Evolutionary conservation across 1,140 invertebrate genomes (phyloP).

Genomic region (Hylyphantes graminicola): DNA sequence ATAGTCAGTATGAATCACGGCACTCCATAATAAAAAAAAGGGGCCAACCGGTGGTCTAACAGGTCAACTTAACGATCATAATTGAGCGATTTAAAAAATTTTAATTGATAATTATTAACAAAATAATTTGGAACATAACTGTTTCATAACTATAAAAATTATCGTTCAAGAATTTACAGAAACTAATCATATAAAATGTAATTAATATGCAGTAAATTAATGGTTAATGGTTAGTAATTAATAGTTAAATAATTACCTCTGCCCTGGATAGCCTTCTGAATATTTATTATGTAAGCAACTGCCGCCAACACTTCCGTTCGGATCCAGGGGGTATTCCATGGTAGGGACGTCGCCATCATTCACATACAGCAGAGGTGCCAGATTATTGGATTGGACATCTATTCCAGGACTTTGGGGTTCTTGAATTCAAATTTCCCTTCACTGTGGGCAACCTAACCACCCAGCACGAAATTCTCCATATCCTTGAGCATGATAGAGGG

Average conservation of each 20-base stretch:
- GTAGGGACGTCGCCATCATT: constrained; percentile 83
- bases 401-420: constrained; percentile 2
- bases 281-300: constrained; percentile 98
- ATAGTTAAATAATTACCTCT: constrained; percentile 60
- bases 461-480: constrained; percentile 86
- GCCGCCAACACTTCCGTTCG: constrained; percentile 88
- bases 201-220: no score
- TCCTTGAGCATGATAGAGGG: constrained; percentile 86
- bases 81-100: no score
- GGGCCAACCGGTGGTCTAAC: no score
- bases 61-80: no score
- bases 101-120: no score
- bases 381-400: constrained; percentile 73
- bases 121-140: no score
- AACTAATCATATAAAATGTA: no score
- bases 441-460: constrained; percentile 97
- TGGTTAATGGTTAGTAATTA: no score
- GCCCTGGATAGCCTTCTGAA: constrained; percentile 79
- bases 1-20: no score
- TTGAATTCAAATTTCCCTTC: constrained; percentile 79
- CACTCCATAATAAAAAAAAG: no score
- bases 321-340: constrained; percentile 89
- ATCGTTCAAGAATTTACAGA: no score
- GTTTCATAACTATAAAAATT: no score
- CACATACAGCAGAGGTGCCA: constrained; percentile 83